These are phyloP conservation scores for Propsilocerus akamusi DNA, from an alignment of 1,140 invertebrate species.

Conservation along the genomic window DNA sequence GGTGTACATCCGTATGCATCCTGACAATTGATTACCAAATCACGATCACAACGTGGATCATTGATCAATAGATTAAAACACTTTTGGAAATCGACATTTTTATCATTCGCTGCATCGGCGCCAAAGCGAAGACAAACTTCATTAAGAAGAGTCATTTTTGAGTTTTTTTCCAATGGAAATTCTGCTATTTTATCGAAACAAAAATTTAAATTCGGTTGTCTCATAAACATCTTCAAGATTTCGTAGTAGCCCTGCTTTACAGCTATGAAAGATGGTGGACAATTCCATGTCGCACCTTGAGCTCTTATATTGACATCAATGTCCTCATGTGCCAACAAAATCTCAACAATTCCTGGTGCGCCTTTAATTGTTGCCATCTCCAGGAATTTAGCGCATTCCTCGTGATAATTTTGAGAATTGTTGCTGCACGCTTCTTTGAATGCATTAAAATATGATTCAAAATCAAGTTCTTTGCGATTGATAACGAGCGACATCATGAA, in stretches of 20 bases:
- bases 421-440: not conserved
- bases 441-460: constrained; percentile 1
- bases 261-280: constrained; percentile 19
- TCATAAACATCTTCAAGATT: constrained; percentile 36
- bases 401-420: not conserved
- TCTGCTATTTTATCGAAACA: constrained; percentile 28
- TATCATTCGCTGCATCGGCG: constrained; percentile 18
- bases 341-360: not conserved
- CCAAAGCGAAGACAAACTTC: not conserved
- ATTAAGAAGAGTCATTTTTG: constrained; percentile 6
- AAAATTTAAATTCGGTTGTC: constrained; percentile 26
- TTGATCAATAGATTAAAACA: constrained; percentile 34
- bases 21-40: constrained; percentile 38
- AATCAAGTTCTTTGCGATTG: not conserved
- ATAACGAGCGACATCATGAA: not conserved
- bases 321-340: not conserved
- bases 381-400: not conserved
- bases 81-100: constrained; percentile 24
- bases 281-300: not conserved
- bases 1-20: constrained; percentile 58
- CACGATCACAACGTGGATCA: constrained; percentile 16
- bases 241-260: constrained; percentile 35
- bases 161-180: constrained; percentile 32
- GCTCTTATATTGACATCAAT: not conserved
- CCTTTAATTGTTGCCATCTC: not conserved